These are phyloP conservation scores for Montipora efflorescens DNA, from an alignment of 64 coral and sea anemone genomes.

Conservation along the genomic window DNA sequence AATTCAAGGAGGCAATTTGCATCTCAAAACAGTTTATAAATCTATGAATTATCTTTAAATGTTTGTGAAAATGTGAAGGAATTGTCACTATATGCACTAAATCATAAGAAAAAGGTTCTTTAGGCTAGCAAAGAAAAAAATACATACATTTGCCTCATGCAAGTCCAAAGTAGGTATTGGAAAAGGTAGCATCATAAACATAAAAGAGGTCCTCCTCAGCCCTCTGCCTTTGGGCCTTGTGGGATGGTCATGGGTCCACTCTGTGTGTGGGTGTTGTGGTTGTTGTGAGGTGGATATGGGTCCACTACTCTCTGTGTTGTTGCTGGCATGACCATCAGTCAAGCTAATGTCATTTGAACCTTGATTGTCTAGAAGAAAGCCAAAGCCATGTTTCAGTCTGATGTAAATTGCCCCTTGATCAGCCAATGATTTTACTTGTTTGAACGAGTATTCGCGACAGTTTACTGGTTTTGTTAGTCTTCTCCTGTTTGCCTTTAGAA, in stretches of 20 bases:
- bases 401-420: neutral
- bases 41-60: neutral
- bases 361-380: neutral
- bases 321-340: neutral
- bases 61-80: neutral
- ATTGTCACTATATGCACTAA: neutral
- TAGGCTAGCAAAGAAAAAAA: neutral
- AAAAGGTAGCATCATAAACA: neutral
- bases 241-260: neutral
- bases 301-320: neutral
- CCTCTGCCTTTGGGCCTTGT: neutral
- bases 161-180: constrained; percentile 2
- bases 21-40: neutral
- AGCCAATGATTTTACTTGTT: constrained; percentile 34
- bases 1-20: neutral
- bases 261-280: neutral
- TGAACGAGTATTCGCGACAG: constrained; percentile 3
- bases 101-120: neutral
- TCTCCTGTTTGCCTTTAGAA: constrained; percentile 45
- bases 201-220: neutral
- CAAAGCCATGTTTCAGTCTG: neutral
- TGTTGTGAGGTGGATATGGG: constrained; percentile 23
- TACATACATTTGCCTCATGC: neutral
- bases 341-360: neutral
- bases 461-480: neutral